These are phyloP conservation scores for Eurosta solidaginis DNA, from an alignment of 1,140 invertebrate genomes.

Conservation along the genomic window DNA sequence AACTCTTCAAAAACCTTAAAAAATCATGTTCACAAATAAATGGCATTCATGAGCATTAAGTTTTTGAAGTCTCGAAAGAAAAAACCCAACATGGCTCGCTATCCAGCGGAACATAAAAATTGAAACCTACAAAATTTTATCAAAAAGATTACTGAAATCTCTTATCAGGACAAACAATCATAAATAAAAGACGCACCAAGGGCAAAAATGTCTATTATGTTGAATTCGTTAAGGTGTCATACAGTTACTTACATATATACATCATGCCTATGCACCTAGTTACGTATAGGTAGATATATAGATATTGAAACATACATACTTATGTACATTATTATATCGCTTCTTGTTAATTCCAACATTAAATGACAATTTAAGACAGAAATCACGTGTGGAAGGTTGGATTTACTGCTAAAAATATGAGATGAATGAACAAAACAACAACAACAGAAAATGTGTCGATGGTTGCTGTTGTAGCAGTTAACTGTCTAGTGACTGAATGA, in stretches of 20 bases:
- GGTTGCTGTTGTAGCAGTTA: not conserved
- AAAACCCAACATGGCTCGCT: not conserved
- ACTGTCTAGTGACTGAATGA: not conserved
- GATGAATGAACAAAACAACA: too few relatives aligned
- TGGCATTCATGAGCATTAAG: not conserved
- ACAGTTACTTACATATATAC: not conserved
- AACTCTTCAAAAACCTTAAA: not conserved
- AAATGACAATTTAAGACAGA: constrained; percentile 23
- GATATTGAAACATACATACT: not conserved
- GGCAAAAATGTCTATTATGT: constrained; percentile 4
- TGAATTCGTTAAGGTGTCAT: not conserved
- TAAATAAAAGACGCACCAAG: not conserved
- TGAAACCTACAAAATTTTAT: not conserved
- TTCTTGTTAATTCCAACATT: constrained; percentile 5
- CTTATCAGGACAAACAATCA: not conserved
- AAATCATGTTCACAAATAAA: too few relatives aligned
- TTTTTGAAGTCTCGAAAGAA: not conserved
- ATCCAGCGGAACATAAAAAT: not conserved
- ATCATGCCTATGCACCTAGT: not conserved
- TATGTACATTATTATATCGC: too few relatives aligned
- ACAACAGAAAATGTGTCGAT: too few relatives aligned
- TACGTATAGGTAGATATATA: not conserved
- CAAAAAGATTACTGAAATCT: not conserved
- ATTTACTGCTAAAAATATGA: not conserved
- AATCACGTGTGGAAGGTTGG: not conserved